These are phyloP conservation scores for Neolamprologus sp. DNA, from an alignment of 2,113 vertebrate genomes.

Conservation along the genomic window DNA sequence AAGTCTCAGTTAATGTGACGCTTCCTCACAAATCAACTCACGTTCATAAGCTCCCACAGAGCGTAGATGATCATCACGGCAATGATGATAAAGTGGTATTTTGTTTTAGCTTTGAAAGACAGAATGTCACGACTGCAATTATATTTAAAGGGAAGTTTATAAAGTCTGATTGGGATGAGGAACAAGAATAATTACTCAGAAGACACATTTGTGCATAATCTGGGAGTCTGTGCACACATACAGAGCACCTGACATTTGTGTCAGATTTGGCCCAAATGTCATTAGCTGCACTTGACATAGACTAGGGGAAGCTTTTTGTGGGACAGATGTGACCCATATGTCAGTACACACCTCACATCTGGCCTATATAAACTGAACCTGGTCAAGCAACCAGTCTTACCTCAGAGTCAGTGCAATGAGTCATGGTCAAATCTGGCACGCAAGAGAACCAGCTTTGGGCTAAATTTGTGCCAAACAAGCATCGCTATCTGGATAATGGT, in stretches of 20 bases:
- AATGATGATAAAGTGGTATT: background rate
- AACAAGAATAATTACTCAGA: background rate
- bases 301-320: background rate
- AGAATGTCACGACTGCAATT: background rate
- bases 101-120: background rate
- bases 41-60: background rate
- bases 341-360: background rate
- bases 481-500: background rate
- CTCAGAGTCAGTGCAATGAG: background rate
- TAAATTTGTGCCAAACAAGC: background rate
- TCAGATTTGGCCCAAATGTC: background rate
- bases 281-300: background rate
- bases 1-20: background rate
- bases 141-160: background rate
- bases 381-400: background rate
- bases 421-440: background rate
- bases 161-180: rapidly evolving
- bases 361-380: background rate
- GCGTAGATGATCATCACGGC: background rate
- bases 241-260: background rate
- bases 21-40: background rate
- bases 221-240: background rate
- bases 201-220: background rate
- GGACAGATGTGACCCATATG: background rate
- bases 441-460: background rate